Conservation (phyloP, 2,797 vertebrate species). For the Lepus townsendii region DNA sequence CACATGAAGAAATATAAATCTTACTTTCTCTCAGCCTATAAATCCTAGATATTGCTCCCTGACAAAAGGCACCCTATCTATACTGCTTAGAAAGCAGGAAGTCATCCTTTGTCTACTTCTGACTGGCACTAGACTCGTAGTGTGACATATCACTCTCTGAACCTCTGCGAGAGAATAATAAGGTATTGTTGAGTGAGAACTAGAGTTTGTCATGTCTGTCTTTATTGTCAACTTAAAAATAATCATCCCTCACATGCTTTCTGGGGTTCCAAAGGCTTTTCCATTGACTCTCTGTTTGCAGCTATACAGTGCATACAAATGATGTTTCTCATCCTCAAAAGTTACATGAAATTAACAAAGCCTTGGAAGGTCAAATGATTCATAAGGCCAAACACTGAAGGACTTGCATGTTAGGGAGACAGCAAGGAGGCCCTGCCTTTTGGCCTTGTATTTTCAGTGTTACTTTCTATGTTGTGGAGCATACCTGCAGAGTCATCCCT, state of each 20-base stretch:
- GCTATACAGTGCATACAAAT: background rate
- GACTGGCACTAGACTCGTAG: background rate
- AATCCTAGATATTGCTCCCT: slow-evolving; percentile 32
- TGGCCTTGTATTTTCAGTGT: background rate
- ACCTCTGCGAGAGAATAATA: background rate
- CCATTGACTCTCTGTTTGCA: background rate
- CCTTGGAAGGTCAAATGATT: background rate
- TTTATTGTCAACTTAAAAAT: background rate
- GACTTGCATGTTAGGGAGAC: background rate
- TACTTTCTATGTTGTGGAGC: background rate
- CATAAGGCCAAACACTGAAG: background rate
- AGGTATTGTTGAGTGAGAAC: background rate
- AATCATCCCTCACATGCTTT: background rate
- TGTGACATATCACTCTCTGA: background rate
- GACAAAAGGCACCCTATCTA: background rate
- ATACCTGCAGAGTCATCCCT: background rate
- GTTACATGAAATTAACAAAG: background rate
- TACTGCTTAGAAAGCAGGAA: background rate
- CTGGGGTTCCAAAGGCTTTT: background rate
- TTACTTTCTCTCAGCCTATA: background rate
- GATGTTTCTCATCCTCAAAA: background rate
- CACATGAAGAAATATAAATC: slow-evolving; percentile 28
- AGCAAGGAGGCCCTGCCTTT: background rate
- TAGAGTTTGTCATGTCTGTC: background rate
- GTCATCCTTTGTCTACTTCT: background rate